phyloP scores from a whole-genome alignment of 2,888 invertebrate species.

The Stenolophus ochropezus region DNA sequence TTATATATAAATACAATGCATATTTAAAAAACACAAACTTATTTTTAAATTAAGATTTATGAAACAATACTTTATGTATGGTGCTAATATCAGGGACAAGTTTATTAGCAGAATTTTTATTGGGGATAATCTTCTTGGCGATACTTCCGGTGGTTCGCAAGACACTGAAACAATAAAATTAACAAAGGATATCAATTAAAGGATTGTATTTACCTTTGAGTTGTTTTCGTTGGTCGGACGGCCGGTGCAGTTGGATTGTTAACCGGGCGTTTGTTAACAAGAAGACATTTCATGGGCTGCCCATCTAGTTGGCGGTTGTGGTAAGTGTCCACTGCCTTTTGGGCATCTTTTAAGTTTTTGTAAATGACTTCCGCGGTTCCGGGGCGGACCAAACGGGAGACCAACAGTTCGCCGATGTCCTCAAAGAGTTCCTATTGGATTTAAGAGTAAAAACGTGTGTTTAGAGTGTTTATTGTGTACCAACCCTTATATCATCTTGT shows the following conservation, averaged over 20 bases:
- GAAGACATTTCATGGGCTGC: constrained; percentile 92
- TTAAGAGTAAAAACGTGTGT: not conserved
- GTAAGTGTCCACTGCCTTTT: constrained; percentile 93
- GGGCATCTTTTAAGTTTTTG: constrained; percentile 88
- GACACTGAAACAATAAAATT: constrained; percentile 62
- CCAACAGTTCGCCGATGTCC: constrained; percentile 90
- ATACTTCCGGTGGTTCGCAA: constrained; percentile 58
- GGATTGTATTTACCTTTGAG: constrained; percentile 35
- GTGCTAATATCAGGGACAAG: constrained; percentile 81
- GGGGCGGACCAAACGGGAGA: constrained; percentile 88
- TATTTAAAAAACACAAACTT: not conserved
- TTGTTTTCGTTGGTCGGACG: constrained; percentile 67
- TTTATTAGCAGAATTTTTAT: constrained; percentile 66
- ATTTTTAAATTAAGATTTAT: constrained; percentile 60
- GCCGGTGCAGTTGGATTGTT: constrained; percentile 77
- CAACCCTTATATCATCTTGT: constrained; percentile 91
- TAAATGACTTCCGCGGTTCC: constrained; percentile 96
- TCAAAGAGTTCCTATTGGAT: constrained; percentile 89
- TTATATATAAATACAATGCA: constrained; percentile 21
- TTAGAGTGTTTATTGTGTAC: constrained; percentile 59
- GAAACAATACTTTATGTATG: constrained; percentile 82
- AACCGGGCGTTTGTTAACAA: constrained; percentile 85
- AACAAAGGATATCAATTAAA: not conserved
- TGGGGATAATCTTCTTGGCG: constrained; percentile 62
- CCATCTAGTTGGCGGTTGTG: constrained; percentile 95